Percentiles rank a stretch among this genome's conserved stretches.
Evolutionary conservation across 2,113 vertebrate species (phyloP).

Genomic region (Piprites chloris): DNA sequence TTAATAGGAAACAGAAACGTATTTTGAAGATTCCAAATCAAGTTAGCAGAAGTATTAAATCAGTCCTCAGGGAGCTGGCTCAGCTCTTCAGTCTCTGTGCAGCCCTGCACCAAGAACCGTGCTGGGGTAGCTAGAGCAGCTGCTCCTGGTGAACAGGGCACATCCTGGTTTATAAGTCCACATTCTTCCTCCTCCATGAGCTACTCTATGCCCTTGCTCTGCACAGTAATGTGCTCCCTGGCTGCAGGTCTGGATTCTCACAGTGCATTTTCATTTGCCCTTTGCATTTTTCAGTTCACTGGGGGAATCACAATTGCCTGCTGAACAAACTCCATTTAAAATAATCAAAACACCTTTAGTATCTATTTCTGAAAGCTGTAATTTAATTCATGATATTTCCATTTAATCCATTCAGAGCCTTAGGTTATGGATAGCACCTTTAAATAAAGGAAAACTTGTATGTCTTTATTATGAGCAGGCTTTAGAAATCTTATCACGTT

Average conservation of each 20-base stretch:
- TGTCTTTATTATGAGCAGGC: neutral
- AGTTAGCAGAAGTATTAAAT: neutral
- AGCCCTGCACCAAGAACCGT: neutral
- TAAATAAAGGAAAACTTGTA: neutral
- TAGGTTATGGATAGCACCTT: neutral
- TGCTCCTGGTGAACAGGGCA: rapidly evolving
- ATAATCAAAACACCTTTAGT: neutral
- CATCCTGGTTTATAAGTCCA: neutral
- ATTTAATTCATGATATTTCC: neutral
- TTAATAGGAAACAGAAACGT: neutral
- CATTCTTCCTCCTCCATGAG: neutral
- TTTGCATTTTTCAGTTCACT: neutral
- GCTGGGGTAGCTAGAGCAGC: neutral
- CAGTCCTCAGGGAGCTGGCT: neutral
- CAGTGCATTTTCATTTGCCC: neutral
- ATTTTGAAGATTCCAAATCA: neutral
- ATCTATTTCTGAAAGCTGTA: neutral
- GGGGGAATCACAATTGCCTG: neutral
- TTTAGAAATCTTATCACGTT: neutral
- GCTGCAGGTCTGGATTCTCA: neutral
- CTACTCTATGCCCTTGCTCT: neutral
- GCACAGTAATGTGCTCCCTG: neutral
- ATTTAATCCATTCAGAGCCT: neutral
- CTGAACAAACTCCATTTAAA: neutral
- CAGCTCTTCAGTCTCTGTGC: neutral